A percentile compares a stretch with the other conserved stretches of the same genome.
These are phyloP conservation scores for Julus scandinavius DNA, from an alignment of 2,888 invertebrate species.

Conservation along the genomic window DNA sequence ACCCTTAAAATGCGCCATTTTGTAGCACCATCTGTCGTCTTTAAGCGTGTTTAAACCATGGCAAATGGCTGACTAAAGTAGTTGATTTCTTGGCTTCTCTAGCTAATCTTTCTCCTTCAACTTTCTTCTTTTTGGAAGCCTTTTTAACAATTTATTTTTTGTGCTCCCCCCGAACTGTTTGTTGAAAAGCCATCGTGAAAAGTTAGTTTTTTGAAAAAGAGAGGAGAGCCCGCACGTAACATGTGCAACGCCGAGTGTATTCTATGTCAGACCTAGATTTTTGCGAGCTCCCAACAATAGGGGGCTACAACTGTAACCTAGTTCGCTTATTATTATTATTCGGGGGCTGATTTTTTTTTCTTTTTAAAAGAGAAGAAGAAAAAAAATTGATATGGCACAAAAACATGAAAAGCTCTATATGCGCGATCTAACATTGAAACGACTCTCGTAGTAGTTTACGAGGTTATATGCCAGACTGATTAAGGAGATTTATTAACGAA, in stretches of 20 bases:
- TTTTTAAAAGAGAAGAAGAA: background rate
- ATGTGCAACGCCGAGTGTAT: slow-evolving; percentile 13
- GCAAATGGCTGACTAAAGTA: background rate
- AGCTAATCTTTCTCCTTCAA: background rate
- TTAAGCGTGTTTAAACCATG: background rate
- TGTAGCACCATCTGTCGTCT: background rate
- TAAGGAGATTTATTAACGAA: slow-evolving; percentile 42
- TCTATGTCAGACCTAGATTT: slow-evolving; percentile 40
- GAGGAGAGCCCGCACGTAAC: background rate
- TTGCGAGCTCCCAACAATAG: slow-evolving; percentile 32
- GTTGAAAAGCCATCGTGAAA: slow-evolving; percentile 29
- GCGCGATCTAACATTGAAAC: slow-evolving; percentile 21
- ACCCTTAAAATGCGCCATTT: background rate
- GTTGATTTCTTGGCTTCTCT: background rate
- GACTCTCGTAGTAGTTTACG: slow-evolving; percentile 5
- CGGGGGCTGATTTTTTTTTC: background rate
- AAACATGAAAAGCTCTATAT: slow-evolving; percentile 22
- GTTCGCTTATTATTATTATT: slow-evolving; percentile 28
- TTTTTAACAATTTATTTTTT: background rate
- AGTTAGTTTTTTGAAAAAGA: background rate
- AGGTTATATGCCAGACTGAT: slow-evolving; percentile 42
- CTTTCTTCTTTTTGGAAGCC: background rate
- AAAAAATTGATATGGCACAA: slow-evolving; percentile 10
- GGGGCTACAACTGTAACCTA: slow-evolving; percentile 38
- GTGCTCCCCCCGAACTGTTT: background rate